Evolutionary conservation across 2,888 invertebrate genomes (phyloP).

Genomic region (Cacoxenus indagator): DNA sequence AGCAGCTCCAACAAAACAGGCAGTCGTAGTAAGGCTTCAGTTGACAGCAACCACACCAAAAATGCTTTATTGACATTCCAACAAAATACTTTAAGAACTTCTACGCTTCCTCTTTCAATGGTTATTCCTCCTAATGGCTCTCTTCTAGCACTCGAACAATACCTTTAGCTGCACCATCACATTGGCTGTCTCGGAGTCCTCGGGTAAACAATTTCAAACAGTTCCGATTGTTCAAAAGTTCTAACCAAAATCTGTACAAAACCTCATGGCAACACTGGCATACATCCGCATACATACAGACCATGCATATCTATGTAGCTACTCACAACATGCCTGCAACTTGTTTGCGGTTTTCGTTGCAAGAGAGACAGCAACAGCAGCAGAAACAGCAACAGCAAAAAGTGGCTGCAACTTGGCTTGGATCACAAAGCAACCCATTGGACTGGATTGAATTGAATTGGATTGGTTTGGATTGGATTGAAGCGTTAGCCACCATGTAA

Average conservation of each 20-base stretch:
- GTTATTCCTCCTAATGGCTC: background rate
- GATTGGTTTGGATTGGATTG: background rate
- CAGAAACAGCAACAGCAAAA: background rate
- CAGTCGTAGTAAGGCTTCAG: background rate
- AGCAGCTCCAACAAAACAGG: background rate
- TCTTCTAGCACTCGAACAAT: background rate
- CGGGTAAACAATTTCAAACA: slow-evolving; percentile 46
- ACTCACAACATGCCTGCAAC: slow-evolving; percentile 3
- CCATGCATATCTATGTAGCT: background rate
- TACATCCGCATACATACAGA: background rate
- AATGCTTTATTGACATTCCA: background rate
- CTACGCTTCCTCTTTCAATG: too few species aligned
- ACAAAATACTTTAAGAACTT: too few species aligned
- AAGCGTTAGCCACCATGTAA: background rate
- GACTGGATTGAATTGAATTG: too few species aligned
- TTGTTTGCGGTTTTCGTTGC: slow-evolving; percentile 8
- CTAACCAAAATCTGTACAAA: slow-evolving; percentile 53
- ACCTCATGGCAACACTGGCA: slow-evolving; percentile 18
- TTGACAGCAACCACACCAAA: background rate
- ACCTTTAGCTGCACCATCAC: background rate
- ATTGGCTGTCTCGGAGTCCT: background rate
- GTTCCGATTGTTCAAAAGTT: slow-evolving; percentile 60
- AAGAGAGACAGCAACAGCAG: background rate
- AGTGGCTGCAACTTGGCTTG: background rate
- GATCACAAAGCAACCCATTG: background rate